A percentile compares a stretch with the other conserved stretches of the same genome.
Conservation (phyloP, 1,140 invertebrate species). For the Anastrepha obliqua region DNA sequence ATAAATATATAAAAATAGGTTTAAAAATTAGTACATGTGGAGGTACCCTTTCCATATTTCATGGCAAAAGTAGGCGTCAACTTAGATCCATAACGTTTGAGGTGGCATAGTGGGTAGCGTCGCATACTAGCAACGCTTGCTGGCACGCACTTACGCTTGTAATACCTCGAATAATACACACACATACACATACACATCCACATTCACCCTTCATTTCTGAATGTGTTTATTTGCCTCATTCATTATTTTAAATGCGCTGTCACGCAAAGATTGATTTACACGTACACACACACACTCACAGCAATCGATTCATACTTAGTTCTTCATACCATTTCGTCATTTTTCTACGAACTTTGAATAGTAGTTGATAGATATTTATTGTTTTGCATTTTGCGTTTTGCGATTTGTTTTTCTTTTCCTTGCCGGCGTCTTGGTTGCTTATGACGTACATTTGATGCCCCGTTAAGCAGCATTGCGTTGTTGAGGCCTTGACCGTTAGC, state of each 20-base stretch:
- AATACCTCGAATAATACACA: not conserved
- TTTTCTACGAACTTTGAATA: not conserved
- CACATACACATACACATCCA: not conserved
- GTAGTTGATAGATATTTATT: slow-evolving; percentile 15
- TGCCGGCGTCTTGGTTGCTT: not conserved
- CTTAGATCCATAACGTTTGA: not conserved
- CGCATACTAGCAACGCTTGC: no score
- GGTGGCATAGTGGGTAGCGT: no score
- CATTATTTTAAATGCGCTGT: not conserved
- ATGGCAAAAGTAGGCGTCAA: not conserved
- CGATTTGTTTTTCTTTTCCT: not conserved
- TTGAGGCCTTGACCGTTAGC: not conserved
- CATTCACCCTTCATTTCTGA: not conserved
- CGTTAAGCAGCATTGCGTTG: not conserved
- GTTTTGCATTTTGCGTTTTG: not conserved
- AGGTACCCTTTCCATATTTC: not conserved
- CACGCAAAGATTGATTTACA: not conserved
- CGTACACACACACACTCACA: not conserved
- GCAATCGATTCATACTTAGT: not conserved
- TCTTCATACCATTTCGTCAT: not conserved
- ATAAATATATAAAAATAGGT: no score
- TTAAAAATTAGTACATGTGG: no score
- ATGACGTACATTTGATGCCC: not conserved
- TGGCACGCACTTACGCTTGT: no score
- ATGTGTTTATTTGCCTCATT: not conserved